phyloP scores from a whole-genome alignment of 2,797 vertebrate genomes.

The Diglossa cyanea region DNA sequence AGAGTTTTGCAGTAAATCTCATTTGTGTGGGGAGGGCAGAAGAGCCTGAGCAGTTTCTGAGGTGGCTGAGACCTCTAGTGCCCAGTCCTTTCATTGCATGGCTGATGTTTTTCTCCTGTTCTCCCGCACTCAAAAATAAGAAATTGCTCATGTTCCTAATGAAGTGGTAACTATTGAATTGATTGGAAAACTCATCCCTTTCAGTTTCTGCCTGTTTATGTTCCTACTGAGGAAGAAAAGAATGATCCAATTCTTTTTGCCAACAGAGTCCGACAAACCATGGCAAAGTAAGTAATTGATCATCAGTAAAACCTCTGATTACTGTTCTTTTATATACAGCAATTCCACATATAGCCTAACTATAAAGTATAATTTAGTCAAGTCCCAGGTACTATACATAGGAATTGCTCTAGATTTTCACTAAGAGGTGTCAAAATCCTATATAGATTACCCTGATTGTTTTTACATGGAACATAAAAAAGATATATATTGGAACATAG shows the following conservation, averaged over 20 bases:
- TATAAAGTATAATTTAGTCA: not conserved
- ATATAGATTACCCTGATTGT: not conserved
- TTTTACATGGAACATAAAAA: not conserved
- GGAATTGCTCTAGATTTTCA: not conserved
- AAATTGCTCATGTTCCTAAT: not conserved
- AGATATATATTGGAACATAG: not conserved
- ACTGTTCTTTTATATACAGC: not conserved
- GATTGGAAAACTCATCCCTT: constrained; percentile 30
- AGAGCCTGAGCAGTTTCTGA: not conserved
- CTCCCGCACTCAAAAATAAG: not conserved
- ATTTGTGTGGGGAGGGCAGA: not conserved
- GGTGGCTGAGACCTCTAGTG: constrained; percentile 70
- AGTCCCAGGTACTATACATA: not conserved
- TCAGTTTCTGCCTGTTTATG: constrained; percentile 90
- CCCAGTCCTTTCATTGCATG: not conserved
- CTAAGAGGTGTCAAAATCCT: not conserved
- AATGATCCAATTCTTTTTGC: constrained; percentile 84
- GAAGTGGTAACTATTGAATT: not conserved
- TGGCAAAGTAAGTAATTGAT: constrained; percentile 84
- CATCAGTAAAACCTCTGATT: not conserved
- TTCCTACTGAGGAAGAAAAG: constrained; percentile 90
- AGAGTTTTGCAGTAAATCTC: not conserved
- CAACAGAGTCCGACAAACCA: constrained; percentile 81
- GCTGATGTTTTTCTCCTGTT: not conserved
- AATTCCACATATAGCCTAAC: not conserved